Percentiles rank a stretch among this genome's conserved stretches.
phyloP scores from a whole-genome alignment of 1,140 invertebrate genomes.

The Asobara japonica region DNA sequence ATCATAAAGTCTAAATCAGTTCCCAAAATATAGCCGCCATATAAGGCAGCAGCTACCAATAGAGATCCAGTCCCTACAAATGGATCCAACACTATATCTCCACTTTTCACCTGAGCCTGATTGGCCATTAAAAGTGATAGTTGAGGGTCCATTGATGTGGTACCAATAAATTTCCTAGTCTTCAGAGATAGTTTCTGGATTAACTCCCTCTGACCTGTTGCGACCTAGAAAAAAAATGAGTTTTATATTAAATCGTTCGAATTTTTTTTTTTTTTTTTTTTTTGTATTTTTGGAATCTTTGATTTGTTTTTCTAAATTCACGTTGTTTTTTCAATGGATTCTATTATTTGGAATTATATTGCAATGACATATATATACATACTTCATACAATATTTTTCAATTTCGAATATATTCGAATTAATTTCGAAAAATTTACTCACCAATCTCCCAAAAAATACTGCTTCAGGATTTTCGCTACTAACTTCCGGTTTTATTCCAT shows the following conservation, averaged over 20 bases:
- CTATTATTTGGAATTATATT: neutral
- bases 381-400: neutral
- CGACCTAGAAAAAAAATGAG: constrained; percentile 69
- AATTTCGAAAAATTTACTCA: constrained; percentile 61
- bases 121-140: constrained; percentile 94
- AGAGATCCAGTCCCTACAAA: constrained; percentile 96
- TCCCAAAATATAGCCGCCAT: constrained; percentile 90
- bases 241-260: no score
- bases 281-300: no score
- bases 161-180: constrained; percentile 93
- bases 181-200: constrained; percentile 86
- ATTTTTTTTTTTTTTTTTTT: no score
- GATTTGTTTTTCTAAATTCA: no score
- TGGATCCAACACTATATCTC: constrained; percentile 88
- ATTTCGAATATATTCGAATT: neutral
- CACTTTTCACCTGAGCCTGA: constrained; percentile 79
- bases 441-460: constrained; percentile 87
- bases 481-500: constrained; percentile 80
- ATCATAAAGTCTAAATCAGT: constrained; percentile 95
- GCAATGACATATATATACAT: neutral
- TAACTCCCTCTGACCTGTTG: constrained; percentile 82
- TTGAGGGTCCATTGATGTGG: constrained; percentile 96
- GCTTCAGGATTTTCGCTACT: constrained; percentile 78
- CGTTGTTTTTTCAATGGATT: constrained; percentile 24
- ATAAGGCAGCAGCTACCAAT: constrained; percentile 90